A percentile compares a stretch with the other conserved stretches of the same genome.
These are phyloP conservation scores for Siniperca undulata DNA, from an alignment of 2,797 vertebrate species.

Conservation along the genomic window DNA sequence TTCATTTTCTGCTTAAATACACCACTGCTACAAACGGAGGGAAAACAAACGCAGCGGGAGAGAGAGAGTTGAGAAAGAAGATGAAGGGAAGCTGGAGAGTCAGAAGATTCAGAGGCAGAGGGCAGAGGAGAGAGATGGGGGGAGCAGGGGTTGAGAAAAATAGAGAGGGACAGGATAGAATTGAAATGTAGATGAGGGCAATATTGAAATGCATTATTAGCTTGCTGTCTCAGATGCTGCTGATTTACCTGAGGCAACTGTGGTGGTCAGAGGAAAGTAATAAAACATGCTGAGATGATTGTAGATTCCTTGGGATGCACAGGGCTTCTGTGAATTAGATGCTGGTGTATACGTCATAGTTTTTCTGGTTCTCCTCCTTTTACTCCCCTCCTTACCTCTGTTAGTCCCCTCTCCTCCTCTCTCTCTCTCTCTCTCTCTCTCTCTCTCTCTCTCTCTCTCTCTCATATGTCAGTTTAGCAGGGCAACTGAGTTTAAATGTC, in stretches of 20 bases:
- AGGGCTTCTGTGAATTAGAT: conserved; percentile 18
- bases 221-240: conserved; percentile 52
- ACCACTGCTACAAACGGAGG: conserved; percentile 23
- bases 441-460: conserved; percentile 2
- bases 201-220: conserved; percentile 74
- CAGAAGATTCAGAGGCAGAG: conserved; percentile 32
- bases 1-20: conserved; percentile 55
- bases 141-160: conserved; percentile 48
- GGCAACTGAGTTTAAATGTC: conserved; percentile 45
- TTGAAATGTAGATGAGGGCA: conserved; percentile 70
- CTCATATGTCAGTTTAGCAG: not conserved
- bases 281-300: conserved; percentile 50
- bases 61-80: conserved; percentile 11
- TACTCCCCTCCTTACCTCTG: conserved; percentile 14
- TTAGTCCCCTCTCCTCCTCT: not conserved
- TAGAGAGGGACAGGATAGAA: conserved; percentile 52
- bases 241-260: conserved; percentile 67
- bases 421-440: conserved; percentile 4
- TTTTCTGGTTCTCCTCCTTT: conserved; percentile 16
- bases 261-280: conserved; percentile 43
- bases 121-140: conserved; percentile 10
- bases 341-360: not conserved
- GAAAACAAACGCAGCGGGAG: conserved; percentile 47
- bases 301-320: conserved; percentile 31
- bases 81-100: conserved; percentile 30